phyloP scores from a whole-genome alignment of 2,888 invertebrate genomes.

The Synergus japonicus region DNA sequence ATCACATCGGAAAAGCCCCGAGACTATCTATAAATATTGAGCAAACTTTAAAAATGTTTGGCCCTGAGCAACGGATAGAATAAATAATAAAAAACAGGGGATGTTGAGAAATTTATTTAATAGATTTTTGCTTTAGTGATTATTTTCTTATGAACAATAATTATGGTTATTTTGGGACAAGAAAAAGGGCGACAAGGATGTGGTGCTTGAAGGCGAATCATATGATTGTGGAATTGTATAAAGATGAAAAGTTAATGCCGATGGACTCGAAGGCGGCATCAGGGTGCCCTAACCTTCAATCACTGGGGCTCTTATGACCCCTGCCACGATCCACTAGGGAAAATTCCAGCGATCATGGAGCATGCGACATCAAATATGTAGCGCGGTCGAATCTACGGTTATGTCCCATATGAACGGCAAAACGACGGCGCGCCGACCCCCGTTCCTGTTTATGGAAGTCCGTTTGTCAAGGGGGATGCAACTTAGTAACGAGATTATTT shows the following conservation, averaged over 20 bases:
- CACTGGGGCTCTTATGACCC: constrained; percentile 76
- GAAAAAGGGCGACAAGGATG: constrained; percentile 35
- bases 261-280: constrained; percentile 61
- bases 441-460: constrained; percentile 67
- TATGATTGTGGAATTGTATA: constrained; percentile 71
- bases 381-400: constrained; percentile 75
- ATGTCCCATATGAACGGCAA: constrained; percentile 64
- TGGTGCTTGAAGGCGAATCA: constrained; percentile 48
- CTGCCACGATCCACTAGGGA: constrained; percentile 74
- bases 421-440: constrained; percentile 54
- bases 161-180: constrained; percentile 44
- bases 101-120: background rate
- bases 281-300: constrained; percentile 75
- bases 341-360: constrained; percentile 76
- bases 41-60: background rate
- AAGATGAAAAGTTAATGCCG: constrained; percentile 76
- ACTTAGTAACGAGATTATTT: background rate
- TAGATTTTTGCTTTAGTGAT: constrained; percentile 18
- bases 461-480: constrained; percentile 70
- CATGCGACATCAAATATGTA: constrained; percentile 76
- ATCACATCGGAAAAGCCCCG: background rate
- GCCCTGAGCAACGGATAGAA: background rate
- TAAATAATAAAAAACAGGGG: background rate
- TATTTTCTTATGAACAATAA: constrained; percentile 40
- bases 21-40: background rate